Base-by-base conservation (phyloP, 2,888 invertebrate genomes). In the Sphecodes monilicornis region DNA sequence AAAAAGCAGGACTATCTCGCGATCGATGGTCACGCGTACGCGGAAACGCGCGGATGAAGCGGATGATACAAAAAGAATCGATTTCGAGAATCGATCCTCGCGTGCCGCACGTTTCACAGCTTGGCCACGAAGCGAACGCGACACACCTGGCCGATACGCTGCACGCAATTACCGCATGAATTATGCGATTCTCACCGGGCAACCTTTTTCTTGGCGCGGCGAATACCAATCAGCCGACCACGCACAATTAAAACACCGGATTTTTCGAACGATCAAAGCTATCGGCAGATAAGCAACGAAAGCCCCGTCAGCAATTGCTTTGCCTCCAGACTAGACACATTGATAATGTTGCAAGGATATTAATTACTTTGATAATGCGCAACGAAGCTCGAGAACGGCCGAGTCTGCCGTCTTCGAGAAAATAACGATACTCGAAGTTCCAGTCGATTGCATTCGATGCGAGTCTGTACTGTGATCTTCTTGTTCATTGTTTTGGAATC, bases 271-370 rank as follows among this genome's bases (percentile, higher is more conserved):
- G 46, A 39, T 26, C 50, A 36, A 43, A 54, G 11, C 26, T 36
- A 36, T 41, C 11, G 26, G 5, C n/a, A 76, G 82, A 83, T 80
- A 80, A 76, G 22, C 13, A 1, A 1, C 4, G 50, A 60, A 43
- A 64, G 79, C 64, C 32, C 43, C 77, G 71, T 82, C 84, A 54
- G 70, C 72, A 72, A 39, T 50, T 41, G 60, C 54, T 60, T n/a
- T 72, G 43, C 72, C 22, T 46, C 32, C 29, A 39, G 57, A 26
- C n/a, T 41, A 68, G 54, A 71, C 29, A 72, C n/a, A 41, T 81
- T 85, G 85, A 87, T 88, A 83, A 29, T 70, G 83, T 88, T 41
- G 76, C 68, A 22, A 29, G 73, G n/a, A 81, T 78, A 88, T 88
- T 86, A 82, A 87, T 88, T 88, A 69, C 46, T 10, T 13, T 26